Percentiles rank a stretch among this genome's conserved stretches.
Conservation (phyloP, 2,797 vertebrate genomes). For the Gorsachius magnificus region DNA sequence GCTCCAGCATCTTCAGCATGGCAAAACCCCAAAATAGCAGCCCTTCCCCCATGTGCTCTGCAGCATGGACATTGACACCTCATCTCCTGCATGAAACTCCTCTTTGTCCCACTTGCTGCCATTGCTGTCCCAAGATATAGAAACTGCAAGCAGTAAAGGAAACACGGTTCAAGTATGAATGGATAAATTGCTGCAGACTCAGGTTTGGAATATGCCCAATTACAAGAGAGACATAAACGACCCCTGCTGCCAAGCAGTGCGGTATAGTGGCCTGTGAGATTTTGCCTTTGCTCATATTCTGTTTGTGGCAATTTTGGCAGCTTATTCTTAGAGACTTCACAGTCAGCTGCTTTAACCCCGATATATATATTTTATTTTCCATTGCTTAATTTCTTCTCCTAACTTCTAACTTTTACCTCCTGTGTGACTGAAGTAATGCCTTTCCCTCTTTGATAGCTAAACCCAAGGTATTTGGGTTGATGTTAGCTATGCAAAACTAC, state of each 20-base stretch:
- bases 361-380: not conserved
- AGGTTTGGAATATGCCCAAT: not conserved
- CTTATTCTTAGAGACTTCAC: not conserved
- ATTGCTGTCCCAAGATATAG: not conserved
- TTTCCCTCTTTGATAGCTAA: not conserved
- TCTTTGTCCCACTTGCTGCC: not conserved
- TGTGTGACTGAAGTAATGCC: not conserved
- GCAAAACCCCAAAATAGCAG: not conserved
- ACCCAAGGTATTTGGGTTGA: not conserved
- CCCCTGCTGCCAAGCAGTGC: not conserved
- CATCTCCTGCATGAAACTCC: fast-evolving
- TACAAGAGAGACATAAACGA: not conserved
- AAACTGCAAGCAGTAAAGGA: not conserved
- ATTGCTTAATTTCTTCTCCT: not conserved
- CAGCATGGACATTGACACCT: not conserved
- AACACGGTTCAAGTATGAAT: not conserved
- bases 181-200: not conserved
- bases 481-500: not conserved
- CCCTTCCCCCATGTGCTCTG: not conserved
- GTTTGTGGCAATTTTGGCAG: not conserved
- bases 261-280: not conserved
- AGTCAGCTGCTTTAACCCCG: not conserved
- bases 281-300: not conserved
- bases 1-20: not conserved
- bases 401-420: not conserved